Evolutionary conservation across 1,140 invertebrate genomes (phyloP), one percentile per base, ranked within the genome.

Genomic region (Cydia pomonella): DNA sequence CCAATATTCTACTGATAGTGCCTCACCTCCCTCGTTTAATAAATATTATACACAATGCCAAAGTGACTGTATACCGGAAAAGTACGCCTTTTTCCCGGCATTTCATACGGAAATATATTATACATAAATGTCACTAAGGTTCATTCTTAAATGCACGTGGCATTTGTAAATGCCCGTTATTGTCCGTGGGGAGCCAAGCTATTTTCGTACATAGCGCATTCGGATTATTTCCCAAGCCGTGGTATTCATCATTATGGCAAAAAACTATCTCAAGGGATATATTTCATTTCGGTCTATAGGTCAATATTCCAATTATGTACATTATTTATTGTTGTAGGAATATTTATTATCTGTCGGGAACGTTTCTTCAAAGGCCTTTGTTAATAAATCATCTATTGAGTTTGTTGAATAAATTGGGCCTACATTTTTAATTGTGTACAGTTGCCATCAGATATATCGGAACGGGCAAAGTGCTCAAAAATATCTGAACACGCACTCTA

Each of bases 11-110:
- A 38, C 12, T 69, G 64, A 69, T 69, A 69, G 64, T 69, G 25
- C 27, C 27, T 9, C 64, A n/a, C 64, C 33, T 10, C 64, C 64
- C 64, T n/a, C n/a, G 7, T 69, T 69, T 69, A 69, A 69, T 69
- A 69, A 69, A 69, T 69, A 69, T 69, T n/a, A 69, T 69, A 69
- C 64, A 69, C 64, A 69, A 69, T 33, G 64, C 64, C 27, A 33
- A 69, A 41, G 64, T 66, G 63, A 33, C 25, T 69, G 63, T 29
- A 23, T 59, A 38, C 29, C 27, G 64, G 64, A 69, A 69, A 33
- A 18, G 63, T 33, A 66, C 33, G 27, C 64, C 3, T 29, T 66
- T 21, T 69, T 7, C 63, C 63, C 21, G 63, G 16, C 27, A 1
- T 23, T 18, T 18, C n/a, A 59, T 59, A 9, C 53, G 21, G 53